phyloP scores from a whole-genome alignment of 53 echinoderm and acorn worm genomes.

The Apostichopus leukothele region DNA sequence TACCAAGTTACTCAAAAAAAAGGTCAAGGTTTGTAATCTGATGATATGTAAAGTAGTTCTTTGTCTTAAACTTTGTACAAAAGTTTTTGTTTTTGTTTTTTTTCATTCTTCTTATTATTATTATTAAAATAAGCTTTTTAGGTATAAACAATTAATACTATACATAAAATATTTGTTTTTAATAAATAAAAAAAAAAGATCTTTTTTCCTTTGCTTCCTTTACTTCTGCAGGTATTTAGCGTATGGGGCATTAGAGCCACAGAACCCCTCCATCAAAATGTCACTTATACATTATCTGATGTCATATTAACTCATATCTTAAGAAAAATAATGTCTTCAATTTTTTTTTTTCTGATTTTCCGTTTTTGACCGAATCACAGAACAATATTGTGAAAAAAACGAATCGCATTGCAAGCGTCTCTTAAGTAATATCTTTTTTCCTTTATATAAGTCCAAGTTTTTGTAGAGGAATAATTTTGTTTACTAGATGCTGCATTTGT shows the following conservation, averaged over 20 bases:
- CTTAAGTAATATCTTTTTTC: neutral
- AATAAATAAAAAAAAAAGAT: neutral
- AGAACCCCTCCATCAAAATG: neutral
- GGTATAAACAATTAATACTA: constrained; percentile 35
- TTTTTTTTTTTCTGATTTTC: neutral
- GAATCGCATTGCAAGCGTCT: neutral
- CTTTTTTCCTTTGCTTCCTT: constrained; percentile 5
- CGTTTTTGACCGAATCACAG: constrained; percentile 4
- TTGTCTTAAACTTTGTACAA: constrained; percentile 42
- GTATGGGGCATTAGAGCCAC: neutral
- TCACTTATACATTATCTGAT: neutral
- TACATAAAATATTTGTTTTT: constrained; percentile 44
- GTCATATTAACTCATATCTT: constrained; percentile 1
- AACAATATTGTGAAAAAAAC: neutral
- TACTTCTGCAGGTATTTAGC: neutral
- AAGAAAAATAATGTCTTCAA: neutral
- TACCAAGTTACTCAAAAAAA: constrained; percentile 41
- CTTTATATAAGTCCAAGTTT: neutral
- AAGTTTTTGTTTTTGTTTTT: neutral
- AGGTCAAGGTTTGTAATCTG: neutral
- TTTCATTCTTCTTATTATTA: constrained; percentile 11
- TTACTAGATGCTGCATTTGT: constrained; percentile 18
- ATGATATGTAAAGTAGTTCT: constrained; percentile 21
- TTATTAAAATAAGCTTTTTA: constrained; percentile 37
- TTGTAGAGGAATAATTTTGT: constrained; percentile 7